Base-by-base conservation (phyloP, 2,113 vertebrate genomes). In the Argyrosomus japonicus region DNA sequence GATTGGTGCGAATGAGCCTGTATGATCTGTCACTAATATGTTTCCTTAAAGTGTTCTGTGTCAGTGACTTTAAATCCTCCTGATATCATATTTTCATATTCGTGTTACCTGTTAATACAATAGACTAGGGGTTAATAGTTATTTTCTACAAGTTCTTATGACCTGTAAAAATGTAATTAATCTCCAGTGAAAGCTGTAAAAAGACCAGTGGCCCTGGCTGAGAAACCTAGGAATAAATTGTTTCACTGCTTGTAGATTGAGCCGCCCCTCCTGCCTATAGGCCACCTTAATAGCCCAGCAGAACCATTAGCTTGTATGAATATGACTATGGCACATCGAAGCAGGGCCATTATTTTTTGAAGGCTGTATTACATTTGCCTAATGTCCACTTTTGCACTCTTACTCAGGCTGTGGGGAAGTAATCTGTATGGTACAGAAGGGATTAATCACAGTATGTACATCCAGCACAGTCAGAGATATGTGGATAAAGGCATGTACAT, bases 301-400 rank as follows among this genome's bases (percentile, higher is more conserved):
- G 19, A 90, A 64, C 61, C 64, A 74, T 89, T 83, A 87, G 83
- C 77, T 79, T 67, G 63, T 53, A n/a, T 45, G 27, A 63, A 87
- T 83, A 75, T 83, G 68, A 76, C 72, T 75, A n/a, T 60, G 68
- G 81, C 57, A 63, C 51, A 85, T 19, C 64, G 74, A 84, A 81
- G 77, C 71, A 54, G 61, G 74, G 83, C 63, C 70, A 64, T 87
- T 84, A 84, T 89, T 82, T 81, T 89, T 79, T 81, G 45, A 80
- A 75, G 79, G 45, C 64, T 77, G 47, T 48, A 54, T 77, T 77
- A 76, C 83, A 79, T 84, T 71, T 83, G 23, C 72, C 78, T 77
- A 43, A 80, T 81, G 82, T 78, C 19, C 25, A 72, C 68, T 85
- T 85, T 60, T 73, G 60, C 76, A n/a, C 73, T 67, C n/a, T 61